phyloP scores from a whole-genome alignment of 2,113 vertebrate species.

The Hemichromis elongatus region DNA sequence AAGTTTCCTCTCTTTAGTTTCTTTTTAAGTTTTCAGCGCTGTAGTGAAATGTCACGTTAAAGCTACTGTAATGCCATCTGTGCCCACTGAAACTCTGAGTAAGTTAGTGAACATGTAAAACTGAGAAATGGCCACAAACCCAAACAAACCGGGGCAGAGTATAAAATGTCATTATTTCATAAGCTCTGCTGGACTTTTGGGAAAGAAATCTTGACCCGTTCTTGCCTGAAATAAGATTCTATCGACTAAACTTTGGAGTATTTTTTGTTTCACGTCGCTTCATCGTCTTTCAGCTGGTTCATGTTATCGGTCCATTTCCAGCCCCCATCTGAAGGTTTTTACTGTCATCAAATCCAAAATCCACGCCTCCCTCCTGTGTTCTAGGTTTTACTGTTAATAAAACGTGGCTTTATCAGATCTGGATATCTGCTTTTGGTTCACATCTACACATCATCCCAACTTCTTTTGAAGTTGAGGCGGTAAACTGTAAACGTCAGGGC shows the following conservation, averaged over 20 bases:
- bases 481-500: neutral
- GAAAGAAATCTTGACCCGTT: too few species aligned
- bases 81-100: neutral
- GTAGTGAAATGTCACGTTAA: neutral
- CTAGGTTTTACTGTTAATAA: neutral
- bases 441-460: accelerated
- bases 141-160: neutral
- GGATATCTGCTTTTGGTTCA: neutral
- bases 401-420: neutral
- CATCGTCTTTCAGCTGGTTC: neutral
- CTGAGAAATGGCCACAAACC: neutral
- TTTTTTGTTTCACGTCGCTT: accelerated
- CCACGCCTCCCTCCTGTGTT: neutral
- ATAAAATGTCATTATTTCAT: too few species aligned
- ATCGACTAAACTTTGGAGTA: neutral
- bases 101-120: neutral
- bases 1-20: neutral
- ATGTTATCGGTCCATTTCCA: accelerated
- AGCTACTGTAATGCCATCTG: neutral
- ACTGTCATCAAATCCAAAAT: neutral
- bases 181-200: too few species aligned
- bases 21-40: neutral
- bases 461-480: accelerated
- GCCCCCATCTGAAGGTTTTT: neutral
- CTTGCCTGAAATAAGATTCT: too few species aligned